Base-by-base conservation (phyloP, 2,888 invertebrate genomes). In the Nomada ferruginata region DNA sequence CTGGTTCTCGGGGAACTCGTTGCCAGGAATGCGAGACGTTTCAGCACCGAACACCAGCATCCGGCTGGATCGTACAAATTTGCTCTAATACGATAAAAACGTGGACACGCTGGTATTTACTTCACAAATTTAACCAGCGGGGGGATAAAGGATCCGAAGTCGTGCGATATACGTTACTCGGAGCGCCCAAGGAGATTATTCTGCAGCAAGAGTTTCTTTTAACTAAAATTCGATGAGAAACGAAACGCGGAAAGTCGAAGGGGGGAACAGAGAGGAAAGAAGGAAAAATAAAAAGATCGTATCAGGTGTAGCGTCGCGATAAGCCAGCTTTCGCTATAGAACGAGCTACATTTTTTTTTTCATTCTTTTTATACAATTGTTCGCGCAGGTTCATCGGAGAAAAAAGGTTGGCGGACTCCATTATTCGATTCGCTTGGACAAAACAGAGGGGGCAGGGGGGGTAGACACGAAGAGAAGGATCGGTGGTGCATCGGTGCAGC, bases 11-110 rank as follows among this genome's bases (percentile, higher is more conserved):
- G 65, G 69, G 77, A 74, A 63, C 73, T 79, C 79, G 85, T 88
- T 81, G 89, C 84, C 86, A 83, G 88, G 88, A 89, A 89, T 89
- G 88, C 85, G 81, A 79, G 80, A 75, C 74, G 75, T 81, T 87
- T 86, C 86, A 82, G 64, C 80, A 80, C 84, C 60, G 65, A 74
- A 73, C 60, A 20, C 18, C 47, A 29, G 7, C 57, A 13, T 68
- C 79, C 79, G 79, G 69, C 77, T 18, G 68, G 76, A 66, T 83
- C 86, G 74, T 85, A 85, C 85, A 87, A 87, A 87, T 87, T 87
- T 87, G 76, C 79, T 73, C 85, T 77, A 83, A 83, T 82, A 78
- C 52, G 72, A 70, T 77, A 82, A 83, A 83, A 83, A 83, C 82
- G 57, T 61, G 69, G 69, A 65, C 72, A 55, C 61, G 65, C n/a